A percentile compares a stretch with the other conserved stretches of the same genome.
Evolutionary conservation across 1,140 invertebrate genomes (phyloP).

Genomic region (Saccostrea echinata): DNA sequence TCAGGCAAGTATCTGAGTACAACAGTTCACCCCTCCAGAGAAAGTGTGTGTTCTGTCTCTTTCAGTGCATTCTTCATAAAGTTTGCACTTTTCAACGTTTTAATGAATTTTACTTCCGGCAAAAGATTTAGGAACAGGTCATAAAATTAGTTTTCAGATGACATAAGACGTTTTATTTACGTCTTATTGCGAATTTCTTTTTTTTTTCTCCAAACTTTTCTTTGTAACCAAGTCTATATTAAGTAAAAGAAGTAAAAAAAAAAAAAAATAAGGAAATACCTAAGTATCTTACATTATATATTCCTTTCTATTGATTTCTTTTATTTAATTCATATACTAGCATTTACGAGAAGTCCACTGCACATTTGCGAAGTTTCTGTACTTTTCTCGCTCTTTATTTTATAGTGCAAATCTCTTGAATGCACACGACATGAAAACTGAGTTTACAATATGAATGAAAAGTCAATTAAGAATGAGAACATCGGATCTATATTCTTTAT

Average conservation of each 20-base stretch:
- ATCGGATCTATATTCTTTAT: neutral
- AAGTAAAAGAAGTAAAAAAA: too few relatives aligned
- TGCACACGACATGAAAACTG: neutral
- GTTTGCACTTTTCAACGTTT: neutral
- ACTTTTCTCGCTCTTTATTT: neutral
- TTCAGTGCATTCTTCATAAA: neutral
- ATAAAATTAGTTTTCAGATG: neutral
- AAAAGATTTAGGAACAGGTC: constrained; percentile 4
- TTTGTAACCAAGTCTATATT: too few relatives aligned
- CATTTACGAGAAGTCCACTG: too few relatives aligned
- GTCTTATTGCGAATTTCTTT: neutral
- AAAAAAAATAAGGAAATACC: too few relatives aligned
- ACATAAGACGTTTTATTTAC: neutral
- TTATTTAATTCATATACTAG: too few relatives aligned
- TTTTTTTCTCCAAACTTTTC: neutral
- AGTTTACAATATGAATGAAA: neutral
- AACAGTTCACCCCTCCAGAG: neutral
- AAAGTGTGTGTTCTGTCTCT: neutral
- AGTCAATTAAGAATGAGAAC: neutral
- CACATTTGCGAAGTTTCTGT: neutral
- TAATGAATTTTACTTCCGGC: constrained; percentile 17
- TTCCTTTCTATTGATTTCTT: too few relatives aligned
- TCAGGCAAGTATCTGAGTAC: neutral
- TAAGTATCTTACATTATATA: too few relatives aligned
- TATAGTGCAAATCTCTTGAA: neutral